Percentiles rank a stretch among this genome's conserved stretches.
These are phyloP conservation scores for Lepisosteus oculatus DNA, from an alignment of 2,113 vertebrate species.

Conservation along the genomic window DNA sequence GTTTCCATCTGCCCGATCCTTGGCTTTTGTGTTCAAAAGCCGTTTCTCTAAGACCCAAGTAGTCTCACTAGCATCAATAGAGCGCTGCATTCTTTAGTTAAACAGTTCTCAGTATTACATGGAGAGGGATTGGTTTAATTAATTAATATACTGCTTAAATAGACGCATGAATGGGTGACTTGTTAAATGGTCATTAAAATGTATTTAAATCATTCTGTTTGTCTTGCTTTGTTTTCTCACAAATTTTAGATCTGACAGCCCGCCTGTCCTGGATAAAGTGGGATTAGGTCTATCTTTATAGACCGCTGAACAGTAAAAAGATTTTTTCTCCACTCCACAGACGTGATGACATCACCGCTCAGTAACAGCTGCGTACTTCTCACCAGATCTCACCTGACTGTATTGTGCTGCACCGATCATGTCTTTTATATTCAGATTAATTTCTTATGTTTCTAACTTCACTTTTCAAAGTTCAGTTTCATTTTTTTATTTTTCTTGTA, in stretches of 20 bases:
- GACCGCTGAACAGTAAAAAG: constrained; percentile 16
- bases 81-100: constrained; percentile 31
- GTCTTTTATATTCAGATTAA: not conserved
- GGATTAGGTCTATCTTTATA: constrained; percentile 57
- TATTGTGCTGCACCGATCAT: not conserved
- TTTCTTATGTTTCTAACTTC: not conserved
- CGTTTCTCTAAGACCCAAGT: constrained; percentile 36
- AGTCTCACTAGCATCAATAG: constrained; percentile 25
- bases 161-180: constrained; percentile 34
- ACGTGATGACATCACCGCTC: constrained; percentile 27
- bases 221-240: constrained; percentile 38
- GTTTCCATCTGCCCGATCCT: constrained; percentile 39
- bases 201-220: constrained; percentile 51
- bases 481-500: no score
- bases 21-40: constrained; percentile 31
- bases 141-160: constrained; percentile 30
- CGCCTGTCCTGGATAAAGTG: constrained; percentile 81
- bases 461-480: not conserved
- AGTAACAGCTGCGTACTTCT: constrained; percentile 65
- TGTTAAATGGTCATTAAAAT: constrained; percentile 57
- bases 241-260: constrained; percentile 72
- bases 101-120: constrained; percentile 40
- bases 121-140: constrained; percentile 28
- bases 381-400: constrained; percentile 41
- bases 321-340: constrained; percentile 11